Evolutionary conservation across 1,140 invertebrate genomes (phyloP), one percentile per base, ranked within the genome.

Genomic region (Whitmania pigra): DNA sequence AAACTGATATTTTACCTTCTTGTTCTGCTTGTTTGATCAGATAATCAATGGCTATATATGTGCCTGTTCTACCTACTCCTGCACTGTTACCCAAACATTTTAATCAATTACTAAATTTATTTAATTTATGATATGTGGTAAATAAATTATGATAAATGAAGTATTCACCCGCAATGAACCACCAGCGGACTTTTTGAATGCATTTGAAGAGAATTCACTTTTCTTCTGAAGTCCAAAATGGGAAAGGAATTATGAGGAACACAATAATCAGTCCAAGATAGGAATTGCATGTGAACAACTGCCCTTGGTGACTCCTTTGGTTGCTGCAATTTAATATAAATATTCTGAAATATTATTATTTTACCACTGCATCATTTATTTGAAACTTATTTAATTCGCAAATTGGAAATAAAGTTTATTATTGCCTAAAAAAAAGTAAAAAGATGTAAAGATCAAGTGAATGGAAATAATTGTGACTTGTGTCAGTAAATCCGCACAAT

Each of bases 41-140:
- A 29, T 49, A 53, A 53, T 70, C 69, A 31, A 70, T 49, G 11
- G 69, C 69, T 53, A 70, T 20, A 40, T 49, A 70, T 7, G 43
- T 70, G 6, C 69, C 69, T 43, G 69, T 70, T 18, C 69, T 36
- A 9, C 69, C 69, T 13, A 70, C 69, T 13, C 69, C 69, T 27
- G 40, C 69, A 70, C 69, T 70, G 49, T 17, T n/a, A 63, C 2
- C 11, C 57, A 63, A 6, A 63, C 25, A 57, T 57, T 63, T 25
- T 63, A 63, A 63, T 13, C 11, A 6, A 63, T 22, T 57, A 25
- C 54, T 25, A 20, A 57, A 36, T 36, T 36, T 3, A 3, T 36
- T 36, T 36, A 36, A 36, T 36, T 57, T 25, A 57, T 5, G 54
- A 57, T 5, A 2, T 9, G 2, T n/a, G n/a, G n/a, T 57, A 25